phyloP scores from a whole-genome alignment of 2,888 invertebrate species.

The Fragum whitleyi region DNA sequence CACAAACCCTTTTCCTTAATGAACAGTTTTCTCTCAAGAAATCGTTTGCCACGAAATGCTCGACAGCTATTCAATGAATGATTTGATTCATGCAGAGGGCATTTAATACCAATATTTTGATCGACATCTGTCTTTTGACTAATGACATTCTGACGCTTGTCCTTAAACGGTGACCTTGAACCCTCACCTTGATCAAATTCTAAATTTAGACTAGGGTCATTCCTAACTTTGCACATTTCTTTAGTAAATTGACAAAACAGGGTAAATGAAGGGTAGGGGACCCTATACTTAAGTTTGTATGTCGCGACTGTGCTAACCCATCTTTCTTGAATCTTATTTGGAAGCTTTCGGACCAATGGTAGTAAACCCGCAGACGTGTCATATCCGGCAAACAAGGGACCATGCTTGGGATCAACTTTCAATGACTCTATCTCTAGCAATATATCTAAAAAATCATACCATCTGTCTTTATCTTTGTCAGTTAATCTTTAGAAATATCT shows the following conservation, averaged over 20 bases:
- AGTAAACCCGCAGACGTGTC: conserved; percentile 51
- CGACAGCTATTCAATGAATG: neutral
- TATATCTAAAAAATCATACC: conserved; percentile 39
- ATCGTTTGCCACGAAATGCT: neutral
- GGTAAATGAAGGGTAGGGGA: neutral
- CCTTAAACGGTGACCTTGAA: neutral
- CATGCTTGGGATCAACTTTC: conserved; percentile 31
- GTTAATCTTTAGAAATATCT: conserved; percentile 35
- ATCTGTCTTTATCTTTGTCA: conserved; percentile 26
- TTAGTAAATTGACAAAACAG: neutral
- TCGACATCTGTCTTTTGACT: conserved; percentile 9
- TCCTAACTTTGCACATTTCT: neutral
- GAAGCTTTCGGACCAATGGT: conserved; percentile 50
- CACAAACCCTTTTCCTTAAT: neutral
- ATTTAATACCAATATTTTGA: neutral
- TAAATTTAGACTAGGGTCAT: conserved; percentile 6
- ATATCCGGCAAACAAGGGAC: conserved; percentile 41
- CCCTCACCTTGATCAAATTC: neutral
- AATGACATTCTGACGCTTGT: neutral
- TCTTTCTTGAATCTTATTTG: conserved; percentile 24
- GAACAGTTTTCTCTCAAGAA: neutral
- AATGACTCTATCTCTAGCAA: conserved; percentile 45
- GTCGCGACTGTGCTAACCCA: neutral
- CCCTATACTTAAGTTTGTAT: neutral
- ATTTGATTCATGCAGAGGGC: neutral